Evolutionary conservation across 2,113 vertebrate genomes (phyloP).

Genomic region (Otolemur garnettii): DNA sequence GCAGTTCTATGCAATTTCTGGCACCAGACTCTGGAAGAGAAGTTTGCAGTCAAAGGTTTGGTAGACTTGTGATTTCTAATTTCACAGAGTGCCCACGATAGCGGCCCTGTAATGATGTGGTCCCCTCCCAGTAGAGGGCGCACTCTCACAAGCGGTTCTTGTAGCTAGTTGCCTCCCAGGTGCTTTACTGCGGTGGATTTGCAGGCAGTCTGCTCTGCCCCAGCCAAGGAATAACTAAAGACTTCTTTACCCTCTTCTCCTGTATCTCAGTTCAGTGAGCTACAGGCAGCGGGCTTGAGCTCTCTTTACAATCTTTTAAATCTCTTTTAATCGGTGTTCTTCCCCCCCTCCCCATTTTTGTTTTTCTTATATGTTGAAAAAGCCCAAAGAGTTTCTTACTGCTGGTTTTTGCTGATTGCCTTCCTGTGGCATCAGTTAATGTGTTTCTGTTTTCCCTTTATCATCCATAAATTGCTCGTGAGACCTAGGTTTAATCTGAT

Average conservation of each 20-base stretch:
- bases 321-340: too few species aligned
- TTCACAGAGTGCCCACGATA: neutral
- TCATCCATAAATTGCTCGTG: too few species aligned
- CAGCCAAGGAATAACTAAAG: neutral
- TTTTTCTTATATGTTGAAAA: too few species aligned
- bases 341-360: too few species aligned
- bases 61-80: too few species aligned
- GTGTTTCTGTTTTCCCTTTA: too few species aligned
- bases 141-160: neutral
- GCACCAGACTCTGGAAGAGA: too few species aligned
- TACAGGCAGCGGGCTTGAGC: neutral
- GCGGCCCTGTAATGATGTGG: neutral
- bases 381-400: too few species aligned
- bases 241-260: neutral
- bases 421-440: too few species aligned
- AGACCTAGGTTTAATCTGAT: too few species aligned
- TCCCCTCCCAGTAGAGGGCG: neutral
- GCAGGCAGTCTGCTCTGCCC: neutral
- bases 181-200: neutral
- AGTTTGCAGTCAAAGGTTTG: too few species aligned
- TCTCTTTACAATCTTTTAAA: neutral
- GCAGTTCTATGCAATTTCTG: slow-evolving; percentile 87
- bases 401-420: too few species aligned
- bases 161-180: neutral
- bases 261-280: neutral